A percentile compares a stretch with the other conserved stretches of the same genome.
These are phyloP conservation scores for Tenthredo notha DNA, from an alignment of 2,888 invertebrate species.

Conservation along the genomic window DNA sequence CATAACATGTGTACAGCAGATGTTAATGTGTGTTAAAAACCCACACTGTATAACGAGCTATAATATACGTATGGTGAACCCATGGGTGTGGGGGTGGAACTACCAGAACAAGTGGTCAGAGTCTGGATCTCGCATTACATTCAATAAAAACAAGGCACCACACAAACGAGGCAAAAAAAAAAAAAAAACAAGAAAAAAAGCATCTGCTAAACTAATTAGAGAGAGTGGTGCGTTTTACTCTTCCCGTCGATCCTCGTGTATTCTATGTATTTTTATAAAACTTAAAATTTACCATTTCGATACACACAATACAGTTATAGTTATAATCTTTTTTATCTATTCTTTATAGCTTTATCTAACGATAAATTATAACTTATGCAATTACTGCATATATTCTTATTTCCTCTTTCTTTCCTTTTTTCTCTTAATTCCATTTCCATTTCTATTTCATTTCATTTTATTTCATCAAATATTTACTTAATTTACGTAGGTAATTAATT, in stretches of 20 bases:
- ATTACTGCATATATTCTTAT: neutral
- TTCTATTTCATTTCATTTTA: neutral
- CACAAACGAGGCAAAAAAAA: neutral
- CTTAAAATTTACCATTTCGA: constrained; percentile 43
- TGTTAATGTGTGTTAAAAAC: constrained; percentile 35
- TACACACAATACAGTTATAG: constrained; percentile 36
- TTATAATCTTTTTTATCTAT: neutral
- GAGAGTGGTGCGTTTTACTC: constrained; percentile 50
- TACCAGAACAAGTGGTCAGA: constrained; percentile 56
- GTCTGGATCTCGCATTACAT: constrained; percentile 68
- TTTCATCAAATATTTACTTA: constrained; percentile 36
- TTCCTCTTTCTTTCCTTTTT: neutral
- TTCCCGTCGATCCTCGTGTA: constrained; percentile 22
- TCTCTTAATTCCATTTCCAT: neutral
- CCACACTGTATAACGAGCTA: neutral
- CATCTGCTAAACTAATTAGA: constrained; percentile 67
- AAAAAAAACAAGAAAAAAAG: constrained; percentile 57
- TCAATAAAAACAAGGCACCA: constrained; percentile 65
- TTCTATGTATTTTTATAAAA: constrained; percentile 40
- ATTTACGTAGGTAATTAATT: constrained; percentile 28
- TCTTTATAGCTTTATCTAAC: neutral
- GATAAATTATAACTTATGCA: neutral
- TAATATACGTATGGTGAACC: neutral
- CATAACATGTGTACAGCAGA: constrained; percentile 39
- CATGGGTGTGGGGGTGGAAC: constrained; percentile 42